A percentile compares a stretch with the other conserved stretches of the same genome.
Conservation (phyloP, 2,888 invertebrate species). For the Tenthredo distinguenda region DNA sequence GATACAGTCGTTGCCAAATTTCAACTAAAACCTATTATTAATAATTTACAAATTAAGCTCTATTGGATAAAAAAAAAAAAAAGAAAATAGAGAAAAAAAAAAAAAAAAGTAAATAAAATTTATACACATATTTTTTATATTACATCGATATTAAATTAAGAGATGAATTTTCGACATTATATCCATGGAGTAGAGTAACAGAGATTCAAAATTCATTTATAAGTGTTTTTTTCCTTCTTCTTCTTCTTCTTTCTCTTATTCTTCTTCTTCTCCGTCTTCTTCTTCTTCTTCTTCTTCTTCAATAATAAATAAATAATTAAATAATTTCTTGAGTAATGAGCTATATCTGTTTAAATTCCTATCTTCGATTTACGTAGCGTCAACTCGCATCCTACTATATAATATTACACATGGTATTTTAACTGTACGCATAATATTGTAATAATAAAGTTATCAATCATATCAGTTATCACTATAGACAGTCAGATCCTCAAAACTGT, state of each 20-base stretch:
- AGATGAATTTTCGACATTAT: slow-evolving; percentile 68
- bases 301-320: slow-evolving; percentile 78
- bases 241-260: neutral
- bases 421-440: slow-evolving; percentile 75
- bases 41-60: slow-evolving; percentile 47
- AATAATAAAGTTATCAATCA: slow-evolving; percentile 69
- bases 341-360: slow-evolving; percentile 70
- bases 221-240: slow-evolving; percentile 46
- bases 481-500: slow-evolving; percentile 61
- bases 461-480: slow-evolving; percentile 71
- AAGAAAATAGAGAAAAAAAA: neutral
- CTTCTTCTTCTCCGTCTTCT: neutral
- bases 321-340: slow-evolving; percentile 71
- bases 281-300: slow-evolving; percentile 60
- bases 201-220: slow-evolving; percentile 74
- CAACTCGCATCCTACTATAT: slow-evolving; percentile 72
- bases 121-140: slow-evolving; percentile 69
- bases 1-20: slow-evolving; percentile 23
- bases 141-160: slow-evolving; percentile 72
- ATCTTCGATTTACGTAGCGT: slow-evolving; percentile 69
- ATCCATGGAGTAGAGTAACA: slow-evolving; percentile 66
- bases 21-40: slow-evolving; percentile 25
- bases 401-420: slow-evolving; percentile 77
- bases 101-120: slow-evolving; percentile 65
- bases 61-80: slow-evolving; percentile 33